Percentiles rank a stretch among this genome's conserved stretches.
Conservation (phyloP, 2,797 vertebrate species). For the Mastacembelus armatus region DNA sequence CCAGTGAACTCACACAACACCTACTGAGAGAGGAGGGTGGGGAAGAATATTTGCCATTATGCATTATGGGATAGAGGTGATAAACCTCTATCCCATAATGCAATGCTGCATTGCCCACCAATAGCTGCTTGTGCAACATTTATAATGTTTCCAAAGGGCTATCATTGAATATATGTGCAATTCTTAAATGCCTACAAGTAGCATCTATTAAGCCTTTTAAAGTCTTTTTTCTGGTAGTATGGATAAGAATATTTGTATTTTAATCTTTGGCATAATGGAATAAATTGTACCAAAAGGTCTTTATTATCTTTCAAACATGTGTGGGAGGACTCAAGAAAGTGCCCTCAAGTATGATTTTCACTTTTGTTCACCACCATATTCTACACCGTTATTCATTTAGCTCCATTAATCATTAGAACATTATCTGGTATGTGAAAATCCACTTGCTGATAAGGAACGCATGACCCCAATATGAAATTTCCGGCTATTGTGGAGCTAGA, state of each 20-base stretch:
- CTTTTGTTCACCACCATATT: constrained; percentile 75
- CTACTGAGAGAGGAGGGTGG: constrained; percentile 69
- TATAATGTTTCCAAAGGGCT: constrained; percentile 16
- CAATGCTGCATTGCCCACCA: constrained; percentile 41
- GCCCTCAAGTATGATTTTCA: constrained; percentile 69
- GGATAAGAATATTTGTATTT: constrained; percentile 22
- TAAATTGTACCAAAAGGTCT: constrained; percentile 45
- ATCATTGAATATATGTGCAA: constrained; percentile 14
- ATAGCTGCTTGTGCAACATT: constrained; percentile 5
- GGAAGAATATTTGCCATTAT: constrained; percentile 56
- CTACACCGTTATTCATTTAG: constrained; percentile 79
- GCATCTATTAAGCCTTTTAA: neutral
- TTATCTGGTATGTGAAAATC: constrained; percentile 84
- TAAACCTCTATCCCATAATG: constrained; percentile 48
- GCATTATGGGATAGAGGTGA: no score
- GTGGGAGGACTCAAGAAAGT: constrained; percentile 72
- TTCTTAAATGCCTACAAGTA: neutral
- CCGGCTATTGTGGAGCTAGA: constrained; percentile 79
- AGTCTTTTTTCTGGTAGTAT: constrained; percentile 10
- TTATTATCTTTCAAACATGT: constrained; percentile 69
- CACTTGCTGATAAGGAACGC: constrained; percentile 80
- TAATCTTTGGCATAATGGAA: constrained; percentile 52
- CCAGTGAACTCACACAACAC: constrained; percentile 82
- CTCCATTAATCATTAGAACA: constrained; percentile 81
- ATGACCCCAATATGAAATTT: constrained; percentile 84